Conservation (phyloP, 2,797 vertebrate genomes). For the Lacerta agilis region DNA sequence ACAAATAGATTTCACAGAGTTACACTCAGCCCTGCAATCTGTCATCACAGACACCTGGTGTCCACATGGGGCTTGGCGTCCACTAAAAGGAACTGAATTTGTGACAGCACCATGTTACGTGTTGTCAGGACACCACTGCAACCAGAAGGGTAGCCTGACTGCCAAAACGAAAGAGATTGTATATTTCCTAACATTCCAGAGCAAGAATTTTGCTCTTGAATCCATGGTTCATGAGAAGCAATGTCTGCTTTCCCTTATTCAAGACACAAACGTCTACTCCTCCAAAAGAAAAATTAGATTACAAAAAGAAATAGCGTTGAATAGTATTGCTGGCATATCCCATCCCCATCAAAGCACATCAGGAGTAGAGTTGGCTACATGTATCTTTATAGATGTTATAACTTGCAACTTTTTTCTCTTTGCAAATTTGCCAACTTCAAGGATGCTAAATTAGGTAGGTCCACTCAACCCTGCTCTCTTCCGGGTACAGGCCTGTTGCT, state of each 20-base stretch:
- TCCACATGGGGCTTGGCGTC: neutral
- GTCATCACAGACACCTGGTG: neutral
- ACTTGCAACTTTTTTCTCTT: neutral
- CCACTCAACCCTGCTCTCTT: neutral
- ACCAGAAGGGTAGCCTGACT: accelerated
- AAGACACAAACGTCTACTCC: neutral
- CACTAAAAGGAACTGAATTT: neutral
- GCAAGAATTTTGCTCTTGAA: neutral
- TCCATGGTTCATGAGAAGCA: neutral
- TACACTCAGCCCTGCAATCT: neutral
- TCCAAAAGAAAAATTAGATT: neutral
- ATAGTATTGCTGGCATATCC: neutral
- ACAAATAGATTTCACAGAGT: neutral
- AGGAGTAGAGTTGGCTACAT: neutral
- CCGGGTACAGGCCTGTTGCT: neutral
- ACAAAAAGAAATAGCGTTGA: neutral
- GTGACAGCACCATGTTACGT: neutral
- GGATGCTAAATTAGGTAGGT: neutral
- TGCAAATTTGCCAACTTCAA: neutral
- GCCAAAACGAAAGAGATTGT: neutral
- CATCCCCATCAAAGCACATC: neutral
- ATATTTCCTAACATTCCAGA: neutral
- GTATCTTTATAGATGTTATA: neutral
- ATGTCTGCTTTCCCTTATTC: neutral
- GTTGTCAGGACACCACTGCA: neutral